Evolutionary conservation across 1,140 invertebrate genomes (phyloP).

Genomic region (Cotesia typhae): DNA sequence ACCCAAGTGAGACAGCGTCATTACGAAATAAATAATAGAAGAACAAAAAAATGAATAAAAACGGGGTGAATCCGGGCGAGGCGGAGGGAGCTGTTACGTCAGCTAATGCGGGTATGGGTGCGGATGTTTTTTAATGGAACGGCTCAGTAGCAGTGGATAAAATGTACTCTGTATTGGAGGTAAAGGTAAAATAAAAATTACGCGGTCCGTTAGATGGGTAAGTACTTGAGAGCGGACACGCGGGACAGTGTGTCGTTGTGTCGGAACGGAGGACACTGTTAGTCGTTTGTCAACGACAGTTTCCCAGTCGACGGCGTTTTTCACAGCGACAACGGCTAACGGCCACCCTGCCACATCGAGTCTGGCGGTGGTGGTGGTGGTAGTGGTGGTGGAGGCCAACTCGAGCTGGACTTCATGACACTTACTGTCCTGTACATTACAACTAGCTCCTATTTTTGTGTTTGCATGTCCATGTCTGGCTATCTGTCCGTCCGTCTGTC

Average conservation of each 20-base stretch:
- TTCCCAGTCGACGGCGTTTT: conserved; percentile 33
- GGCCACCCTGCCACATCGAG: background rate
- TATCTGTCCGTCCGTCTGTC: background rate
- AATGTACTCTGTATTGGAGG: background rate
- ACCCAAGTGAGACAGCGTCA: background rate
- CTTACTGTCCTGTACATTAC: background rate
- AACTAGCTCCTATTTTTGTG: background rate
- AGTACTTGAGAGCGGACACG: conserved; percentile 14
- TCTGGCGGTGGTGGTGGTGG: conserved; percentile 17
- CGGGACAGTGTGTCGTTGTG: background rate
- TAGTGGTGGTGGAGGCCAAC: conserved; percentile 2
- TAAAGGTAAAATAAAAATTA: background rate
- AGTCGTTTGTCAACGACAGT: conserved; percentile 37
- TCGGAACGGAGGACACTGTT: background rate
- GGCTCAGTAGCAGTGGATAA: background rate
- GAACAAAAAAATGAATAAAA: no score
- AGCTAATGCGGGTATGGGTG: no score
- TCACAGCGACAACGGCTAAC: conserved; percentile 29
- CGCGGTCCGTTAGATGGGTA: conserved; percentile 25
- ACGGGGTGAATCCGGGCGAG: no score
- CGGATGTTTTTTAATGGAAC: background rate
- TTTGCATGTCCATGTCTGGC: conserved; percentile 8
- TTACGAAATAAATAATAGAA: no score
- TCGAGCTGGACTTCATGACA: background rate
- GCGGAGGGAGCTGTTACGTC: no score